A percentile compares a stretch with the other conserved stretches of the same genome.
Evolutionary conservation across 2,797 vertebrate species (phyloP).

Genomic region (Fistularia tabacaria): DNA sequence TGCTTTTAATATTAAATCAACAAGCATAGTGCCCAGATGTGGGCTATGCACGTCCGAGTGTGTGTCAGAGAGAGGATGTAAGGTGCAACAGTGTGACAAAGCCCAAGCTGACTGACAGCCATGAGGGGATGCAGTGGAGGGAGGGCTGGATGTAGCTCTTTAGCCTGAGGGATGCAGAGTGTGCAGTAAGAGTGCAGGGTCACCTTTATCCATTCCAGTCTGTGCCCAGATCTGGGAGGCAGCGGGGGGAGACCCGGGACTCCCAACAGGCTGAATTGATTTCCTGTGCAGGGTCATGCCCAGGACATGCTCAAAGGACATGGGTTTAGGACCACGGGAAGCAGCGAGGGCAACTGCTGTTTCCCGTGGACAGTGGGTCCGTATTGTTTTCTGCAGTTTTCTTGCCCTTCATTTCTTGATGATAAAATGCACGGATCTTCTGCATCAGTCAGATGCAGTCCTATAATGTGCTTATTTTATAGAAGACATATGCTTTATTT

Average conservation of each 20-base stretch:
- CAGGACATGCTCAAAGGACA: constrained; percentile 72
- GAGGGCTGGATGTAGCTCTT: constrained; percentile 40
- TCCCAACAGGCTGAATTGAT: constrained; percentile 79
- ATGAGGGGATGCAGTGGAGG: constrained; percentile 49
- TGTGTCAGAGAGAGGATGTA: constrained; percentile 34
- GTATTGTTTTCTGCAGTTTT: too few species aligned
- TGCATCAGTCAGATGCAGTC: neutral
- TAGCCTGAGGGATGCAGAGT: constrained; percentile 43
- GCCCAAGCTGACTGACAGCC: constrained; percentile 35
- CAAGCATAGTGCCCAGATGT: too few species aligned
- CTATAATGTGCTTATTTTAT: constrained; percentile 8
- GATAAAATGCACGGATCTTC: constrained; percentile 13
- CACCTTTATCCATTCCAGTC: constrained; percentile 61
- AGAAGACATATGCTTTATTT: constrained; percentile 6
- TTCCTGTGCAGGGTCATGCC: constrained; percentile 79
- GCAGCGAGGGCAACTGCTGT: neutral
- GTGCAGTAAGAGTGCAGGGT: constrained; percentile 60
- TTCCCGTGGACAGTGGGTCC: too few species aligned
- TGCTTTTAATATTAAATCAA: too few species aligned
- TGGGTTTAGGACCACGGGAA: constrained; percentile 62
- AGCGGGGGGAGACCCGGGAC: constrained; percentile 46
- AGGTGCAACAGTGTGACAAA: constrained; percentile 53
- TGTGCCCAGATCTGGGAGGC: constrained; percentile 56
- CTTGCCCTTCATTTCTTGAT: constrained; percentile 6
- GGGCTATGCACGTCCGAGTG: too few species aligned